These are phyloP conservation scores for Cecidostiba fungosa DNA, from an alignment of 2,888 invertebrate species.

Conservation along the genomic window DNA sequence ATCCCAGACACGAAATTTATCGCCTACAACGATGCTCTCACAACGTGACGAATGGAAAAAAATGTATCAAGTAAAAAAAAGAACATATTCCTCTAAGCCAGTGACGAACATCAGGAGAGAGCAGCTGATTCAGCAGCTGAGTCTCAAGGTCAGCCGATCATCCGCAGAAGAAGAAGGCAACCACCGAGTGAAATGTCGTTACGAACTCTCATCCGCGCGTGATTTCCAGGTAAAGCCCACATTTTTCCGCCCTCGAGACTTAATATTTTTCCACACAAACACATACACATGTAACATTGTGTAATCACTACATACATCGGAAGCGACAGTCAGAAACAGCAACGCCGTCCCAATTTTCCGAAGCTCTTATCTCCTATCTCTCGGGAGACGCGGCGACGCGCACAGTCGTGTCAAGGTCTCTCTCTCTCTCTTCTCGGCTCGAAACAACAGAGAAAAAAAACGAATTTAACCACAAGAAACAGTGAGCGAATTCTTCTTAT, in stretches of 20 bases:
- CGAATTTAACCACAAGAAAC: neutral
- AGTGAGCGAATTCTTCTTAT: slow-evolving; percentile 31
- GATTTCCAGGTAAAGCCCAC: neutral
- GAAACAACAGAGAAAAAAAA: neutral
- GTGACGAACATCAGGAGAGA: no score
- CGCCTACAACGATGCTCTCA: no score
- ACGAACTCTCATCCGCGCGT: no score
- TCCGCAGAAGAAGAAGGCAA: no score
- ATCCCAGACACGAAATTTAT: no score
- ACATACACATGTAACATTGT: neutral
- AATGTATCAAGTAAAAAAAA: no score
- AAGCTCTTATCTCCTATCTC: slow-evolving; percentile 45
- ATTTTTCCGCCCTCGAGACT: neutral
- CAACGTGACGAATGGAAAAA: no score
- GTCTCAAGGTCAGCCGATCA: no score
- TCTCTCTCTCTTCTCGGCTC: neutral
- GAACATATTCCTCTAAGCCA: no score
- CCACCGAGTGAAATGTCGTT: no score
- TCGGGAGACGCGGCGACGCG: slow-evolving; percentile 9
- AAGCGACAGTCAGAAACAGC: neutral
- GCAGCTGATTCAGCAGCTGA: no score
- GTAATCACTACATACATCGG: neutral
- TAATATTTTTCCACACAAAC: neutral
- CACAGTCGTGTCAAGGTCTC: slow-evolving; percentile 51
- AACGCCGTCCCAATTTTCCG: slow-evolving; percentile 42